A percentile compares a stretch with the other conserved stretches of the same genome.
Evolutionary conservation across 2,888 invertebrate genomes (phyloP).

Genomic region (Drosophila austrosaltans): DNA sequence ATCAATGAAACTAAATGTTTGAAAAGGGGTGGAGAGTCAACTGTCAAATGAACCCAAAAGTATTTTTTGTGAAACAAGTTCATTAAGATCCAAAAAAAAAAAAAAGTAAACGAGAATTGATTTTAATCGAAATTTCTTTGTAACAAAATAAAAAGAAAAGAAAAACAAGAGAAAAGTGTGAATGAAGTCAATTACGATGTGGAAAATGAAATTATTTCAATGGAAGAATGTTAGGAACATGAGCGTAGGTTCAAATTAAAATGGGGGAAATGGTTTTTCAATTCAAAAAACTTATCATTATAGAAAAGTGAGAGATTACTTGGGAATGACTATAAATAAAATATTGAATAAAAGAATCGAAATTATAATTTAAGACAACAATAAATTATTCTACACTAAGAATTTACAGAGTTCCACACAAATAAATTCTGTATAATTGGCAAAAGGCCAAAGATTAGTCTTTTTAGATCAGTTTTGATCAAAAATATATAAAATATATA

Average conservation of each 20-base stretch:
- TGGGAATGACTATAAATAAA: too few species aligned
- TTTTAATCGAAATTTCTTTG: conserved; percentile 67
- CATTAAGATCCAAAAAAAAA: conserved; percentile 58
- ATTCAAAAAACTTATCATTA: too few species aligned
- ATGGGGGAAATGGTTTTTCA: neutral
- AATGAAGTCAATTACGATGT: conserved; percentile 66
- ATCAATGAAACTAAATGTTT: conserved; percentile 53
- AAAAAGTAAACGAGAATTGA: conserved; percentile 46
- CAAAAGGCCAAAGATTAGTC: too few species aligned
- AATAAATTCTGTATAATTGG: too few species aligned
- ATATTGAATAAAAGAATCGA: too few species aligned
- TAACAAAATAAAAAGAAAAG: conserved; percentile 37
- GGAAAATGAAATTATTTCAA: conserved; percentile 46
- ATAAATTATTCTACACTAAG: neutral
- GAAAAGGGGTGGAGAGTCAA: conserved; percentile 18
- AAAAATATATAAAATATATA: too few species aligned
- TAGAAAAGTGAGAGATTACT: too few species aligned
- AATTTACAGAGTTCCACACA: too few species aligned
- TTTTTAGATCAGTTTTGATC: too few species aligned
- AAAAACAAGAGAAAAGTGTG: conserved; percentile 57
- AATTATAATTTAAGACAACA: too few species aligned
- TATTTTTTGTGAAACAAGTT: conserved; percentile 60
- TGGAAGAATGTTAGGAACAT: conserved; percentile 46
- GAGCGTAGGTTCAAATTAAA: neutral
- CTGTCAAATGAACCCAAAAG: conserved; percentile 41